Percentiles rank a stretch among this genome's conserved stretches.
Conservation (phyloP, 2,888 invertebrate genomes). For the Polia nebulosa region DNA sequence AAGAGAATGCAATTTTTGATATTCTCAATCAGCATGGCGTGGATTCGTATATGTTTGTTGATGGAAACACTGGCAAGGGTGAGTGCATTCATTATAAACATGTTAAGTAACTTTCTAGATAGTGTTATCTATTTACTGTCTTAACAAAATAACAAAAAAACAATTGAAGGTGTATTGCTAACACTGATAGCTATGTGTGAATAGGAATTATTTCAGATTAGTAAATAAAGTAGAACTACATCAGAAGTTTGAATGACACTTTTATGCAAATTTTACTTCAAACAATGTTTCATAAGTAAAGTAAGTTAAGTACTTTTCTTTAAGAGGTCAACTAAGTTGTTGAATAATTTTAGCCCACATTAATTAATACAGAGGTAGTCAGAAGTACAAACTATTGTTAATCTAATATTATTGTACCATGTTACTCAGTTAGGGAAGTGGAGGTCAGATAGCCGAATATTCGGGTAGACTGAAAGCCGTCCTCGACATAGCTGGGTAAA, state of each 20-base stretch:
- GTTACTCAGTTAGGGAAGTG: background rate
- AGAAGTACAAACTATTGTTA: too few species aligned
- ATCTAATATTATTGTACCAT: too few species aligned
- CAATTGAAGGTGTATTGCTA: too few species aligned
- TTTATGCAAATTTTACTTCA: conserved; percentile 12
- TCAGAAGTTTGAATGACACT: background rate
- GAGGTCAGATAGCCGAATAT: background rate
- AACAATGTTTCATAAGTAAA: too few species aligned
- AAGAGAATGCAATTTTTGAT: background rate
- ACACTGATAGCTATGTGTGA: too few species aligned
- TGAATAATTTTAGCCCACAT: too few species aligned
- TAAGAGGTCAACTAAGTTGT: too few species aligned
- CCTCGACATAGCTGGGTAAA: background rate
- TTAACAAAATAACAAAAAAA: background rate
- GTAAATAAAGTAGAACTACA: background rate
- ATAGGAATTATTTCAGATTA: background rate
- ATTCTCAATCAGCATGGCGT: background rate
- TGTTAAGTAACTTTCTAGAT: background rate
- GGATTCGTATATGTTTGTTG: background rate
- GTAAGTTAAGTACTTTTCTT: too few species aligned
- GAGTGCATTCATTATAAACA: conserved; percentile 37
- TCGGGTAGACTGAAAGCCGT: background rate
- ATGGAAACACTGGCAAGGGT: conserved; percentile 85
- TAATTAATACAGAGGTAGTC: too few species aligned
- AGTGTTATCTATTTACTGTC: background rate